A percentile compares a stretch with the other conserved stretches of the same genome.
Evolutionary conservation across 1,140 invertebrate genomes (phyloP).

Genomic region (Eufriesea mexicana): DNA sequence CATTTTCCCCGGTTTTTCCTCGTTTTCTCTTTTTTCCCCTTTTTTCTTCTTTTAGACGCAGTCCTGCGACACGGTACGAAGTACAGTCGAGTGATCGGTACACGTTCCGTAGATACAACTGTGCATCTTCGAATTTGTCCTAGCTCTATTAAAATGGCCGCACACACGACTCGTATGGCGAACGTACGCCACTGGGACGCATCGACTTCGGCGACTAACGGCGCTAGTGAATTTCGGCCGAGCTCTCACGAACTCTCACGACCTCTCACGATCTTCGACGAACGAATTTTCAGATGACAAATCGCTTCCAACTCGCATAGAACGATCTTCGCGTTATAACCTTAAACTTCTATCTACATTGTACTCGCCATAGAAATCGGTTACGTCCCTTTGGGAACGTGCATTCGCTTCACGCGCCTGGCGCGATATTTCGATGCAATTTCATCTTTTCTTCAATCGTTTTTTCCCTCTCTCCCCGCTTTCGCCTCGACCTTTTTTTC

Average conservation of each 20-base stretch:
- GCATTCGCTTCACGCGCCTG: conserved; percentile 55
- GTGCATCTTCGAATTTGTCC: conserved; percentile 68
- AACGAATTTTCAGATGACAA: not conserved
- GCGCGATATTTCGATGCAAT: conserved; percentile 52
- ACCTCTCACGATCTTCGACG: not conserved
- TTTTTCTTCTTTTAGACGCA: conserved; percentile 29
- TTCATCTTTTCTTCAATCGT: conserved; percentile 20
- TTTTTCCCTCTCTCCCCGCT: not conserved
- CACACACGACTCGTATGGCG: conserved; percentile 49
- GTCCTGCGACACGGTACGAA: conserved; percentile 43
- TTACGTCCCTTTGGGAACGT: conserved; percentile 22
- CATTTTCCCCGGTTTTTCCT: conserved; percentile 10
- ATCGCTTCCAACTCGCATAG: not conserved
- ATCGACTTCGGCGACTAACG: conserved; percentile 35
- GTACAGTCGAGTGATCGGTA: conserved; percentile 66
- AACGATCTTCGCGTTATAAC: too few relatives aligned
- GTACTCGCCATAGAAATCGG: not conserved
- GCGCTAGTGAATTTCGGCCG: not conserved
- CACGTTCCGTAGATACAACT: conserved; percentile 56
- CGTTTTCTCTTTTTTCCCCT: not conserved
- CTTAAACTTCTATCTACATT: too few relatives aligned
- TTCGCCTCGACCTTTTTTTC: conserved; percentile 17
- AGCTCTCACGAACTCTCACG: not conserved
- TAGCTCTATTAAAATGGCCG: conserved; percentile 59
- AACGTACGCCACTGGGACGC: conserved; percentile 35